Base-by-base conservation (phyloP, 1,140 invertebrate genomes). In the Pygmarrhopalites habei region DNA sequence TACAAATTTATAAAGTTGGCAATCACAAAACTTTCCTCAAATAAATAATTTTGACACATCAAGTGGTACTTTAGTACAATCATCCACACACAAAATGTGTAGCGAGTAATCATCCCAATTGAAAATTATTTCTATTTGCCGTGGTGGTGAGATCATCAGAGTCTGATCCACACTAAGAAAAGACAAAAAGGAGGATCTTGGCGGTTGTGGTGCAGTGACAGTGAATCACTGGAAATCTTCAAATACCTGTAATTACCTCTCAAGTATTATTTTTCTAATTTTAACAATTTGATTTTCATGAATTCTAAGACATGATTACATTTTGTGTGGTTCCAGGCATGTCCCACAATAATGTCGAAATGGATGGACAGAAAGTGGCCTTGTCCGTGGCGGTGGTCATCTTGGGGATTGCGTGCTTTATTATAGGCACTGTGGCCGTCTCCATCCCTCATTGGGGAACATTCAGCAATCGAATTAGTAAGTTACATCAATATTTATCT, bases 361-460 rank as follows among this genome's bases (percentile, higher is more conserved):
- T 67, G 65, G 65, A 59, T 46, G 43, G 44, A 35, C 65, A 67
- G n/a, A 67, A 67, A 56, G 43, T 68, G 56, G 60, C 60, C 17
- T 51, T 69, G 47, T 71, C 66, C 43, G 58, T 68, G 25, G 61
- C 64, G 29, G 58, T 68, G 29, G 53, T 71, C 26, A 59, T 67
- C 23, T 53, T 71, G 21, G 66, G 59, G 17, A 25, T 65, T 15
- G 69, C 56, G 30, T 71, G 69, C 51, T 68, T 71, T 29, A 47
- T 71, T 30, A 26, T 71, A 1, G 69, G 64, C 2, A 64, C 58
- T 7, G 39, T 71, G 0, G 66, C 69, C n/a, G 58, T 71, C 4
- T 26, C 62, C 17, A 59, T 71, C 25, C 69, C 69, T 14, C 61
- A 71, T n/a, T 71, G 69, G 69, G 69, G 64, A 35, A 61, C 49